Evolutionary conservation across 2,888 invertebrate species (phyloP).

Genomic region (Calliopum simillimum): DNA sequence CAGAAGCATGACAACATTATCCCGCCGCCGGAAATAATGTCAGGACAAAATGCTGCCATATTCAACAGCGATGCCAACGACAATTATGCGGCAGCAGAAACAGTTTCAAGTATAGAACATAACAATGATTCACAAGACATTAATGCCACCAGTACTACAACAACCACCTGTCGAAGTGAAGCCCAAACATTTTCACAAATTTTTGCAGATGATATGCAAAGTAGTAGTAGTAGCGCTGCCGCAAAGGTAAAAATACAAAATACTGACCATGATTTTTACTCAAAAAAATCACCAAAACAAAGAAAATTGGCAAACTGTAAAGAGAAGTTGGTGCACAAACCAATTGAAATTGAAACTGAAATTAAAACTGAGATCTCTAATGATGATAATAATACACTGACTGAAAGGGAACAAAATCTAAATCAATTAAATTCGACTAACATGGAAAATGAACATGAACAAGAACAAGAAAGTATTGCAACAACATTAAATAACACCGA

Average conservation of each 20-base stretch:
- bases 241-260: constrained; percentile 35
- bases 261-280: constrained; percentile 60
- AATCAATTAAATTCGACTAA: no score
- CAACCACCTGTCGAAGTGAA: constrained; percentile 20
- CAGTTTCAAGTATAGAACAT: constrained; percentile 25
- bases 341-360: not conserved
- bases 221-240: constrained; percentile 29
- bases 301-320: constrained; percentile 26
- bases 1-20: constrained; percentile 4
- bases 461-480: not conserved
- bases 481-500: not conserved
- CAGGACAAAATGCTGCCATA: constrained; percentile 27
- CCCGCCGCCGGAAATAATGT: constrained; percentile 15
- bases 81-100: constrained; percentile 44
- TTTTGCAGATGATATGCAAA: constrained; percentile 18
- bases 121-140: not conserved
- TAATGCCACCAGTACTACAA: not conserved
- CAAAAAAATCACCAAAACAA: constrained; percentile 45
- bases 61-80: constrained; percentile 51
- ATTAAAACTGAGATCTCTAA: not conserved
- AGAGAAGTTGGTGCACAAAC: not conserved
- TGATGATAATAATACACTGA: no score
- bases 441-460: not conserved
- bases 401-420: no score
- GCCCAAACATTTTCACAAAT: not conserved